Evolutionary conservation across 2,888 invertebrate genomes (phyloP).

Genomic region (Thera obeliscata): DNA sequence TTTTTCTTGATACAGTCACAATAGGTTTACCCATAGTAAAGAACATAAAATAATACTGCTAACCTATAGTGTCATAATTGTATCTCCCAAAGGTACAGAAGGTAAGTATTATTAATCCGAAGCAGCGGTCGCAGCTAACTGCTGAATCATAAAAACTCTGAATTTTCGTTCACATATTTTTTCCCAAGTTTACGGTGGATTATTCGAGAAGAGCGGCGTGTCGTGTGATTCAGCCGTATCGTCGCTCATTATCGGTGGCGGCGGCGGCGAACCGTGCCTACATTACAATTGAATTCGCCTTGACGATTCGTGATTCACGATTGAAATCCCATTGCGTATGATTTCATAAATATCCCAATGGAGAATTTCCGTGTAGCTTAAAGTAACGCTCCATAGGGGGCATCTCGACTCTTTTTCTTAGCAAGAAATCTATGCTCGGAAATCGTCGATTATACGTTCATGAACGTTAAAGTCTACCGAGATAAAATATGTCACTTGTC

Average conservation of each 20-base stretch:
- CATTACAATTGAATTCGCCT: conserved; percentile 72
- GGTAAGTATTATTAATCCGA: conserved; percentile 19
- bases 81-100: no score
- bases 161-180: conserved; percentile 68
- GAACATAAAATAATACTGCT: no score
- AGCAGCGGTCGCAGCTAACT: conserved; percentile 23
- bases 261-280: conserved; percentile 65
- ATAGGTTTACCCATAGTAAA: no score
- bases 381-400: conserved; percentile 22
- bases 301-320: conserved; percentile 77
- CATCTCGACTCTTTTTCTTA: conserved; percentile 3
- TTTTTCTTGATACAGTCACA: no score
- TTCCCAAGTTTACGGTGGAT: conserved; percentile 61
- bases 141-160: conserved; percentile 45
- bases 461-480: not conserved
- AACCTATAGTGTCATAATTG: no score
- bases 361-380: conserved; percentile 24
- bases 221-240: conserved; percentile 66
- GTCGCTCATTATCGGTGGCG: conserved; percentile 66
- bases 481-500: no score
- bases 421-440: not conserved
- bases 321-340: conserved; percentile 61
- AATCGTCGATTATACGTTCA: not conserved
- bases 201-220: conserved; percentile 54
- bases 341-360: conserved; percentile 50